phyloP scores from a whole-genome alignment of 1,140 invertebrate genomes.

The Neuroterus valhalla region DNA sequence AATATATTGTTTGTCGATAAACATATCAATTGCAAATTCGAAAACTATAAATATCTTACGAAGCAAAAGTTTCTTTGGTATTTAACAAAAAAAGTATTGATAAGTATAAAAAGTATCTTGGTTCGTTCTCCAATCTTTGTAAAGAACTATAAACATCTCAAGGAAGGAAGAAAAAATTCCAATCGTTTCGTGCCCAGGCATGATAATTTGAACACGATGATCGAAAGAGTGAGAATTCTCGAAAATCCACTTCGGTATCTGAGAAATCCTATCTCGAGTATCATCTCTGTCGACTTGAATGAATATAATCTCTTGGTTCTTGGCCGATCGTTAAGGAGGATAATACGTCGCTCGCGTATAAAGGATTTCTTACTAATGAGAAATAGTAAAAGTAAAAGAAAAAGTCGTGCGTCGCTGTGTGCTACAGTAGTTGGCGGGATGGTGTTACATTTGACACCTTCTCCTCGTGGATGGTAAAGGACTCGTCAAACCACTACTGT shows the following conservation, averaged over 20 bases:
- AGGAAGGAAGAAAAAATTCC: not conserved
- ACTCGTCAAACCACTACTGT: constrained; percentile 61
- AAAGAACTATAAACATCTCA: not conserved
- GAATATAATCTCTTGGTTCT: constrained; percentile 22
- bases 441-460: constrained; percentile 74
- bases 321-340: constrained; percentile 22
- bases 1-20: too few species aligned
- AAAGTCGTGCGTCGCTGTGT: constrained; percentile 65
- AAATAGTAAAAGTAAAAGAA: constrained; percentile 42
- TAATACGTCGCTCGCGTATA: constrained; percentile 17
- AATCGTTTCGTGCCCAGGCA: not conserved
- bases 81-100: too few species aligned
- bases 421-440: constrained; percentile 72
- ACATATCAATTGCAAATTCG: too few species aligned
- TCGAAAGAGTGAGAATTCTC: constrained; percentile 5
- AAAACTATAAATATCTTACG: too few species aligned
- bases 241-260: not conserved
- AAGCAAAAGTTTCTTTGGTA: too few species aligned
- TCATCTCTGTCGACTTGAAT: constrained; percentile 13
- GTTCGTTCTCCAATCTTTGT: too few species aligned
- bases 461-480: constrained; percentile 47
- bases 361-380: constrained; percentile 40
- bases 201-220: not conserved
- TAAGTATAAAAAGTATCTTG: too few species aligned
- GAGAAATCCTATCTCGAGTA: constrained; percentile 7